phyloP scores from a whole-genome alignment of 1,140 invertebrate species.

The Drosophila nikananu region DNA sequence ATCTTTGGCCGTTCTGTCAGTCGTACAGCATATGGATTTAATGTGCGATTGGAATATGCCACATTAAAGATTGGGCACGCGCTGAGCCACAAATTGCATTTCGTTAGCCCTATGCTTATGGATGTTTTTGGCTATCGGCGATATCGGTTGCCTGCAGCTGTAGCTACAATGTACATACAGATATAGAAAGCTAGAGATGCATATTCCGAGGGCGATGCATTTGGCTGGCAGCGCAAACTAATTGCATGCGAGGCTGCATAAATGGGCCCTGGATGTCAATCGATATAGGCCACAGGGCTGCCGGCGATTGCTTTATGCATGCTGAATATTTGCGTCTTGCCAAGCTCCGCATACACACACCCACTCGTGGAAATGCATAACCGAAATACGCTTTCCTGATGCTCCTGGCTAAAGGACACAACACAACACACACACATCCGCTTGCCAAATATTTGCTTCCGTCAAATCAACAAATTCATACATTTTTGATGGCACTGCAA shows the following conservation, averaged over 20 bases:
- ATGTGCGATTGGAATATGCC: constrained; percentile 66
- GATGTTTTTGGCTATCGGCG: constrained; percentile 27
- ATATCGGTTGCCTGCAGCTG: constrained; percentile 31
- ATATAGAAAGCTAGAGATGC: not conserved
- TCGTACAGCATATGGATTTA: constrained; percentile 38
- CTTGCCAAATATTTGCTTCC: constrained; percentile 74
- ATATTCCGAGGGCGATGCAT: constrained; percentile 7
- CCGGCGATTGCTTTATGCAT: constrained; percentile 47
- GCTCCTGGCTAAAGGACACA: constrained; percentile 27
- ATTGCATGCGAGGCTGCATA: constrained; percentile 41
- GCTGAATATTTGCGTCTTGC: constrained; percentile 37
- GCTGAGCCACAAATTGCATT: constrained; percentile 61
- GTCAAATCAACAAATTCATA: constrained; percentile 79
- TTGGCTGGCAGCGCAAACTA: constrained; percentile 48
- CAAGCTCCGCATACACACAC: not conserved
- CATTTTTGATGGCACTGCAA: constrained; percentile 71
- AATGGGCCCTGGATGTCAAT: constrained; percentile 22
- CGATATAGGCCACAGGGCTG: constrained; percentile 20
- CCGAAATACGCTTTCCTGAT: constrained; percentile 36
- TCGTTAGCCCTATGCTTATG: constrained; percentile 17
- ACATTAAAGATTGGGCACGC: constrained; percentile 73
- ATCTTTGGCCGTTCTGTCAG: constrained; percentile 26
- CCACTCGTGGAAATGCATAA: not conserved
- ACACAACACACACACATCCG: constrained; percentile 52
- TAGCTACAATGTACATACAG: not conserved